phyloP scores from a whole-genome alignment of 2,797 vertebrate genomes.

The Acrocephalus scirpaceus region DNA sequence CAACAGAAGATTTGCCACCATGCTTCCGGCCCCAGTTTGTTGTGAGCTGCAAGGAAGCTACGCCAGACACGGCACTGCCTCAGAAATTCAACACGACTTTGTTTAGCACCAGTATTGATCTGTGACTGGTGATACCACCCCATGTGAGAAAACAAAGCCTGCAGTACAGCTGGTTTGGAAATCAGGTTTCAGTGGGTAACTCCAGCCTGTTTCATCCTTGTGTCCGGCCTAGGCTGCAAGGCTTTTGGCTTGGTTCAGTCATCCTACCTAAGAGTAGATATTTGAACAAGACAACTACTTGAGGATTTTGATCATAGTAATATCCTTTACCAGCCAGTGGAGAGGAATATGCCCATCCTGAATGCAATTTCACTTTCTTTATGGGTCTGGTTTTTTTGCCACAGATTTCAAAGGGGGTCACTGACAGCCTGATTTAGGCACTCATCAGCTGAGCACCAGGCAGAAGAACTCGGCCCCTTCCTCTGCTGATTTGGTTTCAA shows the following conservation, averaged over 20 bases:
- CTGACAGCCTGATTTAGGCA: not conserved
- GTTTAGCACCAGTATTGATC: not conserved
- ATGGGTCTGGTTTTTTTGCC: not conserved
- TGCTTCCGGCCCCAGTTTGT: not conserved
- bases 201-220: not conserved
- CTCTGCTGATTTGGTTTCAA: not conserved
- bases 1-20: not conserved
- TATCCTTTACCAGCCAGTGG: not conserved
- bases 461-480: not conserved
- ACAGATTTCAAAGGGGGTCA: not conserved
- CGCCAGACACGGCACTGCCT: not conserved
- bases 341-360: not conserved
- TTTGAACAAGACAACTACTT: not conserved
- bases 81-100: not conserved
- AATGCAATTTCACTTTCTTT: not conserved
- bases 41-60: not conserved
- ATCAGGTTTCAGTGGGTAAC: not conserved
- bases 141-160: not conserved
- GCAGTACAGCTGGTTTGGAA: not conserved
- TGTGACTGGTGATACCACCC: not conserved
- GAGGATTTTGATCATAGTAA: not conserved
- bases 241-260: not conserved
- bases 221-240: not conserved
- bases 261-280: not conserved
- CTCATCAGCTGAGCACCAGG: not conserved